phyloP scores from a whole-genome alignment of 2,797 vertebrate genomes.

The Hirundo rustica region DNA sequence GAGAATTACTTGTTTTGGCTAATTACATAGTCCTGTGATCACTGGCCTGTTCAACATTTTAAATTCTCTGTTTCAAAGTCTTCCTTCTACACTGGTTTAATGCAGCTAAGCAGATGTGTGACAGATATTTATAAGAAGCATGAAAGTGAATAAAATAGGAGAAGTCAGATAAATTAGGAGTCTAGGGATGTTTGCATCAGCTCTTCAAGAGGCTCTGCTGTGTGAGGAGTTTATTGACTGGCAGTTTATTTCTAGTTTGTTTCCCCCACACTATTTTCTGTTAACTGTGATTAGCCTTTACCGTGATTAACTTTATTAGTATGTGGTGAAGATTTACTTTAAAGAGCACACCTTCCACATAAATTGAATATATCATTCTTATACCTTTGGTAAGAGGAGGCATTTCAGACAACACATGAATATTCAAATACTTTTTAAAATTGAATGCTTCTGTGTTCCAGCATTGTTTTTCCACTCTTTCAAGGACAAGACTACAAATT shows the following conservation, averaged over 20 bases:
- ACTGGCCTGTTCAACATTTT: constrained; percentile 36
- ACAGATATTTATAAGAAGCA: constrained; percentile 59
- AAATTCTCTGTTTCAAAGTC: constrained; percentile 56
- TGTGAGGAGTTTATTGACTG: constrained; percentile 30
- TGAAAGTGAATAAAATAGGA: constrained; percentile 70
- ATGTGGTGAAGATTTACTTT: neutral
- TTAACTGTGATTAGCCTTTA: constrained; percentile 39
- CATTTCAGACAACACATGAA: neutral
- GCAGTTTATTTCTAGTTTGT: constrained; percentile 48
- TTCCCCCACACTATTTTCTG: neutral
- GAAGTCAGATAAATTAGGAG: constrained; percentile 65
- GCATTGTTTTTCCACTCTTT: neutral
- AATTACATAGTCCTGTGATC: constrained; percentile 50
- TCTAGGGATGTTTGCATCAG: constrained; percentile 23
- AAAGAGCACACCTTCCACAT: neutral
- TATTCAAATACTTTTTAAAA: constrained; percentile 1
- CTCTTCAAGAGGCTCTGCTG: constrained; percentile 29
- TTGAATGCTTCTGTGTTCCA: neutral
- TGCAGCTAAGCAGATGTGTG: constrained; percentile 58
- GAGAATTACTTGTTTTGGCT: constrained; percentile 55
- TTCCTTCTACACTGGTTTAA: constrained; percentile 37
- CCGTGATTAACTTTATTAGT: constrained; percentile 29
- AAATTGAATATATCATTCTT: neutral
- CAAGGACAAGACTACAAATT: constrained; percentile 3
- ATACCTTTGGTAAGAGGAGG: neutral